Evolutionary conservation across 64 coral and sea anemone species (phyloP), one percentile per base, ranked within the genome.

Genomic region (Montipora foliosa): DNA sequence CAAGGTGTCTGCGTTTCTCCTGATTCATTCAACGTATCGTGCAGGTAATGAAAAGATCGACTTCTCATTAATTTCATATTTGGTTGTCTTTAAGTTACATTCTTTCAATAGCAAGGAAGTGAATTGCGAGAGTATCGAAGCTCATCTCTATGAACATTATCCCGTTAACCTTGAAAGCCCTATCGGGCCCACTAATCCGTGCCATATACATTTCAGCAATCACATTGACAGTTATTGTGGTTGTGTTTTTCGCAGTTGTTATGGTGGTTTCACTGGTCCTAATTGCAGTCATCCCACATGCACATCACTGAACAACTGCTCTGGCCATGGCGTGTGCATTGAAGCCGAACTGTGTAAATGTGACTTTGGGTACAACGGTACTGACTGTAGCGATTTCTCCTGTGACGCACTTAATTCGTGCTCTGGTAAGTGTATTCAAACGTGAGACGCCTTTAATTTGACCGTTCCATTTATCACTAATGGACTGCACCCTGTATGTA

Each of bases 301-400:
- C 24, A 79, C 61, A 13, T 29, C 14, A 49, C 53, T 94, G 4
- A 88, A 89, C 47, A 88, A 94, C 19, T 94, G 92, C 37, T 88
- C 83, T 44, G 66, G n/a, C 44, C 83, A 74, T 44, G 92, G 92
- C 7, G 49, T 25, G 13, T 94, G 92, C 77, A 60, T 88, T 2
- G 92, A 94, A 61, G 83, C 92, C 21, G 84, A 87, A 49, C 50
- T 94, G 48, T 94, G 92, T 60, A 67, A 94, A 87, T 94, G 92
- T 88, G 84, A 94, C 16, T 1, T 80, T n/a, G 92, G 92, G 2
- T 94, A 80, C 79, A 81, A 24, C 79, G 92, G 84, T 19, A 69
- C 84, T 47, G 84, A 87, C 83, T 94, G 92, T 61, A 81, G 83
- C 8, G 81, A 80, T 53, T 67, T 72, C 72, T 94, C 92, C 12